Conservation (phyloP, 1,140 invertebrate genomes). For the Drosophila chauvacae region DNA sequence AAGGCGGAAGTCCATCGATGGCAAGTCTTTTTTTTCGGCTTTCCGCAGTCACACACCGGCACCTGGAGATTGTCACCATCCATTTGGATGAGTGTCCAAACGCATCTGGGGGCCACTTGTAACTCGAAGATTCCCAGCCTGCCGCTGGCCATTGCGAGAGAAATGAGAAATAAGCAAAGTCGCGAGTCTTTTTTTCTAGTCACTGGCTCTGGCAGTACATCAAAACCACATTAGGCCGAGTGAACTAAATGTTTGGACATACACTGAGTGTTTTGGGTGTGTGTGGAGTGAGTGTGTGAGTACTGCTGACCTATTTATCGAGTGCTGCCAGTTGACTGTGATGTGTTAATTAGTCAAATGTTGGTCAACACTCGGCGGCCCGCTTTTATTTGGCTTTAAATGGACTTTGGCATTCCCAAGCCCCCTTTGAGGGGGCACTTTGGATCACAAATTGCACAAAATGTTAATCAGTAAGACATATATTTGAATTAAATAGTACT, state of each 20-base stretch:
- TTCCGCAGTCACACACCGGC: neutral
- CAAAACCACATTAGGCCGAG: conserved; percentile 70
- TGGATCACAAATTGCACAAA: neutral
- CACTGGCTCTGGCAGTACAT: conserved; percentile 50
- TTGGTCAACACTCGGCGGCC: conserved; percentile 47
- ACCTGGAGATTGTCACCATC: conserved; percentile 43
- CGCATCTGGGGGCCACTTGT: conserved; percentile 1
- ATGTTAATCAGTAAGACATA: neutral
- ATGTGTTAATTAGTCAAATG: conserved; percentile 76
- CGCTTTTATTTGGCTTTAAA: conserved; percentile 28
- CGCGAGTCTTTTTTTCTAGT: conserved; percentile 2
- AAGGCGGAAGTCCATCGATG: conserved; percentile 36
- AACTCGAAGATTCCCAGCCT: conserved; percentile 9
- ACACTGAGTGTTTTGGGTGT: neutral
- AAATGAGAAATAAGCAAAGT: conserved; percentile 2
- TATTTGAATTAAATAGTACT: neutral
- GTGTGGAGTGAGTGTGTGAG: conserved; percentile 21
- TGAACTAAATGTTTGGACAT: conserved; percentile 20
- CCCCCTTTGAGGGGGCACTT: neutral
- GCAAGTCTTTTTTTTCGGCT: conserved; percentile 13
- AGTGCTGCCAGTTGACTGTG: conserved; percentile 44
- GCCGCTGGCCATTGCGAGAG: conserved; percentile 22
- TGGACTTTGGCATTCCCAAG: conserved; percentile 5
- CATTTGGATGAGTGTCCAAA: conserved; percentile 31
- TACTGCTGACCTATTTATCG: conserved; percentile 53